These are phyloP conservation scores for Hemibagrus wyckioides DNA, from an alignment of 2,113 vertebrate species.

Conservation along the genomic window DNA sequence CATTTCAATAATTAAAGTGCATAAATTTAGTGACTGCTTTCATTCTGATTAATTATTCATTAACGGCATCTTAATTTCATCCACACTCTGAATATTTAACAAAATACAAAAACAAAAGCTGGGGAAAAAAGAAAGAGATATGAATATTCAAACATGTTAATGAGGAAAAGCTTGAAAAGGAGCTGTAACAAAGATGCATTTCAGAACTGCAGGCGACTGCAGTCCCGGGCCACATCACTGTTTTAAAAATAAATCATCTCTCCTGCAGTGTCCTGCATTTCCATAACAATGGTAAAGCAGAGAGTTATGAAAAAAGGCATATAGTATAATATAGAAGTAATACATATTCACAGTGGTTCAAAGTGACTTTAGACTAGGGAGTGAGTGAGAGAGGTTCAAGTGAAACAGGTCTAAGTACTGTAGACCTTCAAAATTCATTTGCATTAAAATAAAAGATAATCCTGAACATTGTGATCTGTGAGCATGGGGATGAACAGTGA, in stretches of 20 bases:
- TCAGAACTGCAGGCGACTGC: constrained; percentile 16
- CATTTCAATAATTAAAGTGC: constrained; percentile 90
- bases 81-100: constrained; percentile 86
- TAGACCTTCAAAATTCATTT: not conserved
- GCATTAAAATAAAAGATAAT: not conserved
- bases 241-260: constrained; percentile 45
- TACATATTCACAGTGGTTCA: constrained; percentile 23
- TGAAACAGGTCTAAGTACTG: not conserved
- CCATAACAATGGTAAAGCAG: constrained; percentile 45
- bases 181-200: constrained; percentile 36
- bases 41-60: constrained; percentile 92
- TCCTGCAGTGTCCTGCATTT: constrained; percentile 28
- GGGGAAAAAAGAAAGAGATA: constrained; percentile 63
- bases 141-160: constrained; percentile 66
- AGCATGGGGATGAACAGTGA: not conserved
- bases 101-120: constrained; percentile 78
- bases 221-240: constrained; percentile 33
- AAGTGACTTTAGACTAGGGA: constrained; percentile 39
- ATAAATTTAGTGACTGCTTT: constrained; percentile 85
- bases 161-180: constrained; percentile 45
- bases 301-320: constrained; percentile 22
- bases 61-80: constrained; percentile 91
- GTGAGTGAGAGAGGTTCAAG: constrained; percentile 15
- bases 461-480: not conserved
- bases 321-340: constrained; percentile 22